Evolutionary conservation across 64 coral and sea anemone genomes (phyloP).

Genomic region (Montipora capricornis): DNA sequence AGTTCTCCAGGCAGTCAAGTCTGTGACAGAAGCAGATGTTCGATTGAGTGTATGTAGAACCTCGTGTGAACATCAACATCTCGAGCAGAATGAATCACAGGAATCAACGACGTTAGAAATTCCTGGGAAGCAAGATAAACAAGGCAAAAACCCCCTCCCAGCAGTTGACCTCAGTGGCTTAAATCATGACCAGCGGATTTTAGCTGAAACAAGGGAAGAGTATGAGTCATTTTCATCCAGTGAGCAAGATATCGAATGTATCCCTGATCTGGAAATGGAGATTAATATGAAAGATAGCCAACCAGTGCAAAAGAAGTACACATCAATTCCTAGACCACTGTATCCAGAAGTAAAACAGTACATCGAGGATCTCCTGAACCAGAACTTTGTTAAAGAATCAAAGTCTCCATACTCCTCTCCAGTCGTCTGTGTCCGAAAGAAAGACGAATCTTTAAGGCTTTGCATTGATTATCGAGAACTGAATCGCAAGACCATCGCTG

Average conservation of each 20-base stretch:
- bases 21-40: slow-evolving; percentile 36
- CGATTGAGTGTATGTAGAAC: not conserved
- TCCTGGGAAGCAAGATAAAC: not conserved
- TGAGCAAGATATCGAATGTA: slow-evolving; percentile 20
- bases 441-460: not conserved
- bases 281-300: slow-evolving; percentile 7
- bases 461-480: slow-evolving; percentile 66
- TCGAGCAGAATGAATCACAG: not conserved
- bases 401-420: slow-evolving; percentile 36
- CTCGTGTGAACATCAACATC: not conserved
- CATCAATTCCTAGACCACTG: slow-evolving; percentile 19
- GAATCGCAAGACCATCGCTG: slow-evolving; percentile 19
- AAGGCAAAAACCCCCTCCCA: not conserved
- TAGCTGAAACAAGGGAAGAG: slow-evolving; percentile 24
- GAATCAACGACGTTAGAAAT: not conserved
- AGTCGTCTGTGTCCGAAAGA: no score
- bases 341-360: slow-evolving; percentile 43
- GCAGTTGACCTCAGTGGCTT: slow-evolving; percentile 13
- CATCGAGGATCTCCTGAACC: slow-evolving; percentile 30
- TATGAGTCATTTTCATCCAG: slow-evolving; percentile 23
- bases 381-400: slow-evolving; percentile 25
- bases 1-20: slow-evolving; percentile 21
- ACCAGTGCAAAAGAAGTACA: slow-evolving; percentile 63
- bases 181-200: not conserved
- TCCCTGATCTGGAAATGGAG: slow-evolving; percentile 45